Conservation (phyloP, 2,113 vertebrate species). For the Macquaria ambigua region DNA sequence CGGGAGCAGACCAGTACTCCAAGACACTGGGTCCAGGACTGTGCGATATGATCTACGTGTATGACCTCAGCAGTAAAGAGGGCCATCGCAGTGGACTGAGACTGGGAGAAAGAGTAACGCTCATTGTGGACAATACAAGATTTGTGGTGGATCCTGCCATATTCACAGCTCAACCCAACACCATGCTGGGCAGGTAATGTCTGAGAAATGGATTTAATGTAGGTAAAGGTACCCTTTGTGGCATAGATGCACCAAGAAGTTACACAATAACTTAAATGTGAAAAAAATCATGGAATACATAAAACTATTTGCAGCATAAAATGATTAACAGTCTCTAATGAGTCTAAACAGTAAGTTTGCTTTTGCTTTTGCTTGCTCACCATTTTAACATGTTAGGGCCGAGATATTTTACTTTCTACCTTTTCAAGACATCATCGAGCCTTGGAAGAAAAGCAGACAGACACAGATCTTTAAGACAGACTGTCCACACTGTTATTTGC, state of each 20-base stretch:
- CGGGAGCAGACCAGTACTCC: conserved; percentile 86
- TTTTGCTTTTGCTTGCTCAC: not conserved
- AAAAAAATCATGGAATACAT: not conserved
- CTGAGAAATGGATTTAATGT: not conserved
- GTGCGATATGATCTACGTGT: conserved; percentile 93
- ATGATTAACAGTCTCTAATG: not conserved
- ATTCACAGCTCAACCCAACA: conserved; percentile 98
- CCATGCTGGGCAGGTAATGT: conserved; percentile 96
- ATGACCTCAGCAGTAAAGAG: conserved; percentile 91
- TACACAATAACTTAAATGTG: not conserved
- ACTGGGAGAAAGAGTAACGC: conserved; percentile 91
- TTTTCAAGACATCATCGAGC: too few relatives aligned
- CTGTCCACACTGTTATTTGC: too few relatives aligned
- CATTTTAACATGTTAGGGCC: not conserved
- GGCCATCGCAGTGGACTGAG: conserved; percentile 87
- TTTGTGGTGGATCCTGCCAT: conserved; percentile 97
- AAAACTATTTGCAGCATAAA: not conserved
- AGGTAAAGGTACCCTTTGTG: not conserved
- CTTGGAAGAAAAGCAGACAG: too few relatives aligned
- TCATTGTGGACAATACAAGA: conserved; percentile 97
- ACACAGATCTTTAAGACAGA: too few relatives aligned
- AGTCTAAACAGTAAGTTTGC: not conserved
- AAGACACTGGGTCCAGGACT: conserved; percentile 79
- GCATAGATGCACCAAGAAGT: not conserved
- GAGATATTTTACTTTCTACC: too few relatives aligned